Evolutionary conservation across 1,140 invertebrate species (phyloP), one percentile per base, ranked within the genome.

Genomic region (Drosophila bocqueti): DNA sequence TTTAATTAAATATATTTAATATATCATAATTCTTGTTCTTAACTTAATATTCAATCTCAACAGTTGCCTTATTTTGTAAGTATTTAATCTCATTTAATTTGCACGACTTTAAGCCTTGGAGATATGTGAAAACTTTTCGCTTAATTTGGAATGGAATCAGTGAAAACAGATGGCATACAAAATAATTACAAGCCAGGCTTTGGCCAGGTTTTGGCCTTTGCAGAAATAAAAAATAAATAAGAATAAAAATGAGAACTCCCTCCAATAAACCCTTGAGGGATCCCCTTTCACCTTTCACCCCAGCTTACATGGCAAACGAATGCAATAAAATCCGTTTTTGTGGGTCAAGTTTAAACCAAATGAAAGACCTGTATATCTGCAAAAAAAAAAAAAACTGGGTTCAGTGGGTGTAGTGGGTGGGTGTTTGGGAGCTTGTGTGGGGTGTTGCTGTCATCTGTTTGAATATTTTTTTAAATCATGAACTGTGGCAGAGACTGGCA

Each of bases 291-390:
- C 45, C 31, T 66, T 5, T 16, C 42, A 7, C 13, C 16, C 10
- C 36, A 13, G 15, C 62, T 50, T 36, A 46, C 62, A 52, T 43
- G 45, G 46, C 66, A 68, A 68, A 67, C 66, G 66, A 68, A 68
- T 68, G 66, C 66, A 68, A 68, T 68, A 31, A 68, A 67, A 68
- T 52, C 24, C 64, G 62, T 61, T 59, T 83, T 83, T 87, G 63
- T 89, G 84, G 84, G 84, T 89, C 84, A 89, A 89, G 84, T 83
- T 89, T 83, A 86, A 63, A 61, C 46, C 71, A 59, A 86, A 69
- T 79, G 62, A 68, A 72, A 54, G 71, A 54, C 45, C 60, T 58
- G 10, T 11, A 42, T 54, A 42, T 52, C 21, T 60, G 43, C 13
- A 34, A 16, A 29, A 31, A 34, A 45, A 34, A 45, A 34, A 46